Evolutionary conservation across 2,113 vertebrate genomes (phyloP).

Genomic region (Apaloderma vittatum): DNA sequence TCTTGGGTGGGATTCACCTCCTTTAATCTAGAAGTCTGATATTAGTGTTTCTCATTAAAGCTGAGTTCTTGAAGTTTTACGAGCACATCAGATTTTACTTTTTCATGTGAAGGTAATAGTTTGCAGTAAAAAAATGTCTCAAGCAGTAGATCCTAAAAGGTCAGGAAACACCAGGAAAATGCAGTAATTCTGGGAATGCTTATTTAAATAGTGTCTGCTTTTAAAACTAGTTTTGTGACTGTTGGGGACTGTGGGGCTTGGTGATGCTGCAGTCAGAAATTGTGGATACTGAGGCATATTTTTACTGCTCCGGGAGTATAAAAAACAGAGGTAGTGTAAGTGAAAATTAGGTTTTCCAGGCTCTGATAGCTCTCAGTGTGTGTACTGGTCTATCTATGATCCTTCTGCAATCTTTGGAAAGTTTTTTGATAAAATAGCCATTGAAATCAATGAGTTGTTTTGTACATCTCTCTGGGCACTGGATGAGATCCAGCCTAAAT

Average conservation of each 20-base stretch:
- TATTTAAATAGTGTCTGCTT: background rate
- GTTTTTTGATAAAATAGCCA: constrained; percentile 14
- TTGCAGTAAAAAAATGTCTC: background rate
- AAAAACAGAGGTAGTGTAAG: background rate
- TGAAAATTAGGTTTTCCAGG: background rate
- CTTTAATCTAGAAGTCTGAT: background rate
- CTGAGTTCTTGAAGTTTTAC: background rate
- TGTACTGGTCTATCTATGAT: background rate
- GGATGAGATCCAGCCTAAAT: constrained; percentile 12
- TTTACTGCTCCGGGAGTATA: background rate
- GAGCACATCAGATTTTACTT: background rate
- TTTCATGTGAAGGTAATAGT: background rate
- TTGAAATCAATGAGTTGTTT: constrained; percentile 9
- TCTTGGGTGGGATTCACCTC: background rate
- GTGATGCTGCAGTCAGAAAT: background rate
- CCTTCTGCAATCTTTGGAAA: background rate
- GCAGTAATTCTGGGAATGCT: background rate
- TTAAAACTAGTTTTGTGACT: background rate
- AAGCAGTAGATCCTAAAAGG: background rate
- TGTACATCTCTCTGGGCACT: background rate
- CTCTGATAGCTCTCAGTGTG: background rate
- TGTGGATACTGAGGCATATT: background rate
- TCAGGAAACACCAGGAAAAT: background rate
- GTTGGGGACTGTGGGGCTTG: background rate
- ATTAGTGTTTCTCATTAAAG: background rate